Conservation (phyloP, 2,113 vertebrate species). For the Hoplias malabaricus region DNA sequence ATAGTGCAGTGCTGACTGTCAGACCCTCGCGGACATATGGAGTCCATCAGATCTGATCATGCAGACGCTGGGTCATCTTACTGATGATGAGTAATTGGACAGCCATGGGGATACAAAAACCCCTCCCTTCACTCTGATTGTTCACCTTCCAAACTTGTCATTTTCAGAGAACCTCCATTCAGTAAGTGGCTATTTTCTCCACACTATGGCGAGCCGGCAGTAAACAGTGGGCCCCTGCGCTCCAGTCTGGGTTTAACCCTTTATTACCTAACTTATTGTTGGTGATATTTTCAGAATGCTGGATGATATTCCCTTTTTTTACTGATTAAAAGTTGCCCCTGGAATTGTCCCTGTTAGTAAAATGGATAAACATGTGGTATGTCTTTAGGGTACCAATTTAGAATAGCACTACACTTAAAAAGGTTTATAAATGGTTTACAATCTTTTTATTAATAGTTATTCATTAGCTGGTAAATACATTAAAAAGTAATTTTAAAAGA, state of each 20-base stretch:
- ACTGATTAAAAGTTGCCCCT: too few species aligned
- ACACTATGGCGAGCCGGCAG: not conserved
- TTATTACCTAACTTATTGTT: not conserved
- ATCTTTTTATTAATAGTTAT: too few species aligned
- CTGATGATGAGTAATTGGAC: slow-evolving; percentile 36
- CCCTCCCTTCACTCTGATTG: slow-evolving; percentile 14
- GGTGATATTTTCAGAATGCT: too few species aligned
- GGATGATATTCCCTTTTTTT: too few species aligned
- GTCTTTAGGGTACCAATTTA: too few species aligned
- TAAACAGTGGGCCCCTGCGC: slow-evolving; percentile 26
- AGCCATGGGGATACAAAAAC: not conserved
- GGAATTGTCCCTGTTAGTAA: too few species aligned
- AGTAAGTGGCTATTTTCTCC: slow-evolving; percentile 9
- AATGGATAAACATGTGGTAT: too few species aligned
- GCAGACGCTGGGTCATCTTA: slow-evolving; percentile 9
- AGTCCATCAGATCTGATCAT: slow-evolving; percentile 25
- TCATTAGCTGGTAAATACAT: too few species aligned
- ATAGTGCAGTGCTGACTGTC: not conserved
- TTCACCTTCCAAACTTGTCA: not conserved
- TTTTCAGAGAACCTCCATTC: not conserved
- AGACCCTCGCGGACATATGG: slow-evolving; percentile 29
- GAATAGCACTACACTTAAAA: too few species aligned
- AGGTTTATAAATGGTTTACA: too few species aligned
- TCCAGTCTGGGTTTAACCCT: not conserved
- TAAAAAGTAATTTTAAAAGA: too few species aligned